Evolutionary conservation across 2,113 vertebrate genomes (phyloP).

Genomic region (Potamarius usumacintae): DNA sequence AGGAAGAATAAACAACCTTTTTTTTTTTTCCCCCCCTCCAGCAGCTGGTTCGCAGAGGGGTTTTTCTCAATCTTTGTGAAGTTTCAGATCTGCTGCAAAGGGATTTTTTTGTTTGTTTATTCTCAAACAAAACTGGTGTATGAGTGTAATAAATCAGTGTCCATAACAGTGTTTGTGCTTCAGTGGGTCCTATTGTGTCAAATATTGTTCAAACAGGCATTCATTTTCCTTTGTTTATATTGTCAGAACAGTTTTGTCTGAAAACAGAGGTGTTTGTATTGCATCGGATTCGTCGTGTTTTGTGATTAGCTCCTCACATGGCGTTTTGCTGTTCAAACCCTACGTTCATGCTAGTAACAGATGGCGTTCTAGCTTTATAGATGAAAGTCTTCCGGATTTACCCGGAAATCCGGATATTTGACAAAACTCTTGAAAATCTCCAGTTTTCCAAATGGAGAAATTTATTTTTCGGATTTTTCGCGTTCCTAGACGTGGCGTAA

Average conservation of each 20-base stretch:
- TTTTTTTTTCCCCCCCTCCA: not conserved
- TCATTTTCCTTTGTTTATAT: not conserved
- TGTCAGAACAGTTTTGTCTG: conserved; percentile 2
- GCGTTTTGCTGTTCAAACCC: not conserved
- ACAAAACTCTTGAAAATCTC: too few relatives aligned
- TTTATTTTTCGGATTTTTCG: not conserved
- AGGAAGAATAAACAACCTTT: not conserved
- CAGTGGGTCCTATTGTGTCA: conserved; percentile 1
- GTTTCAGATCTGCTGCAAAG: not conserved
- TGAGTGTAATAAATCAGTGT: conserved; percentile 31
- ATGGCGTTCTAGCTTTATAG: not conserved
- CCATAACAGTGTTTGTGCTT: conserved; percentile 10
- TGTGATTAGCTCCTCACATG: not conserved
- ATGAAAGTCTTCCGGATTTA: too few relatives aligned
- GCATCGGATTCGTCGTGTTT: not conserved
- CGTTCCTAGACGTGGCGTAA: too few relatives aligned
- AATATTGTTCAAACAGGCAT: not conserved
- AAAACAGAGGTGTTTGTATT: not conserved
- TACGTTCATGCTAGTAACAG: not conserved
- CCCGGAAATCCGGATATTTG: too few relatives aligned
- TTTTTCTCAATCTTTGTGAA: not conserved
- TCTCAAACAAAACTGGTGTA: conserved; percentile 8
- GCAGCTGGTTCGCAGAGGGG: not conserved
- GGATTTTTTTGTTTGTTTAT: conserved; percentile 1
- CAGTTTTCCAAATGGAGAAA: too few relatives aligned